Evolutionary conservation across 2,113 vertebrate species (phyloP).

Genomic region (Patagioenas fasciata): DNA sequence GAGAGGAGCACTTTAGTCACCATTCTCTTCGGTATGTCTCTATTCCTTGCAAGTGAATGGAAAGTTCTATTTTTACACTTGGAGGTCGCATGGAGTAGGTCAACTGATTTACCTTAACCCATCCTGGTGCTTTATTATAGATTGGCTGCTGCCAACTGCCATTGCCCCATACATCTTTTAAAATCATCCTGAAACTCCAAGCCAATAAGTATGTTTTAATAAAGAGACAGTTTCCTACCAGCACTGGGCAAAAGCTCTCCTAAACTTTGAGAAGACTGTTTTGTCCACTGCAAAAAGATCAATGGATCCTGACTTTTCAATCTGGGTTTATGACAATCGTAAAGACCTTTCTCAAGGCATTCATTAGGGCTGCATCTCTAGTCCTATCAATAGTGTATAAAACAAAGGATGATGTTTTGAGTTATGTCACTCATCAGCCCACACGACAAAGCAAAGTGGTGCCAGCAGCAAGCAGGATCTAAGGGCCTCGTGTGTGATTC

Average conservation of each 20-base stretch:
- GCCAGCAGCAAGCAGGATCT: not conserved
- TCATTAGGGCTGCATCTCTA: not conserved
- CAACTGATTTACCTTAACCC: not conserved
- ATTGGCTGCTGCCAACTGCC: not conserved
- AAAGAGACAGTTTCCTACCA: not conserved
- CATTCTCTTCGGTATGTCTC: not conserved
- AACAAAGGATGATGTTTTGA: not conserved
- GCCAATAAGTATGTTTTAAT: not conserved
- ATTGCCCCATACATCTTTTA: not conserved
- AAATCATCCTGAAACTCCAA: not conserved
- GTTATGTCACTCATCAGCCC: not conserved
- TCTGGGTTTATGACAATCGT: not conserved
- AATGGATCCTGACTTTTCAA: not conserved
- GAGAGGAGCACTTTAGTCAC: slow-evolving; percentile 8
- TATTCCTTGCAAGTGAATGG: not conserved
- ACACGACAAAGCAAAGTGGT: not conserved
- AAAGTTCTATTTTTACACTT: slow-evolving; percentile 1
- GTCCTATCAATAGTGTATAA: not conserved
- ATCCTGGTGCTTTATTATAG: not conserved
- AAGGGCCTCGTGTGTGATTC: not conserved
- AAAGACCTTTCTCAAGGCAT: not conserved
- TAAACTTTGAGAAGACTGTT: not conserved
- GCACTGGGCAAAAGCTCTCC: not conserved
- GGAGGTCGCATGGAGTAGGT: not conserved
- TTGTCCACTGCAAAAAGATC: not conserved